A percentile compares a stretch with the other conserved stretches of the same genome.
Evolutionary conservation across 2,797 vertebrate genomes (phyloP).

Genomic region (Sphaeramia orbicularis): DNA sequence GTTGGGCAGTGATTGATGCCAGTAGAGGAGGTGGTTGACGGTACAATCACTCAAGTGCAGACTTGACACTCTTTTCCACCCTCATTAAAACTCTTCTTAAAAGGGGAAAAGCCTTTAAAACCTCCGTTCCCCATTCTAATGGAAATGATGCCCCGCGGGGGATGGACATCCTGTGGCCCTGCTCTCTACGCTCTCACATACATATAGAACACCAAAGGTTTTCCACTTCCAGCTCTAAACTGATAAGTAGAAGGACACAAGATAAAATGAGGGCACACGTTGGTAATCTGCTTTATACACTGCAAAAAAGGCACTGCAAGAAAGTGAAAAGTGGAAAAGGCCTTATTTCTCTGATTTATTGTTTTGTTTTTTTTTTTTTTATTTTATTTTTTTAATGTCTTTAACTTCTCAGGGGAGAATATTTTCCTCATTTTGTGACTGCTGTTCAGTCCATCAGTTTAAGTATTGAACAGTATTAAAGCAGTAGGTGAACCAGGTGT

Average conservation of each 20-base stretch:
- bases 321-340: no score
- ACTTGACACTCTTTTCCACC: conserved; percentile 64
- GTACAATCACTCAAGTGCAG: conserved; percentile 77
- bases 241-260: conserved; percentile 7
- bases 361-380: no score
- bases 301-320: no score
- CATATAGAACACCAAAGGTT: conserved; percentile 27
- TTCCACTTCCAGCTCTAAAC: conserved; percentile 22
- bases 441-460: no score
- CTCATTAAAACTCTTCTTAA: conserved; percentile 77
- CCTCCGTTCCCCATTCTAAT: conserved; percentile 40
- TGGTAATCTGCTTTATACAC: no score
- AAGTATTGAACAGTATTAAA: no score
- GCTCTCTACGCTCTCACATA: conserved; percentile 15
- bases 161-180: conserved; percentile 31
- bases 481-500: no score
- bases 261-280: no score
- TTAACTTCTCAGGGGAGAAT: no score
- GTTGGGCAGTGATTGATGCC: conserved; percentile 80
- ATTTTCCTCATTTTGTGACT: no score
- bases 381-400: no score
- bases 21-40: conserved; percentile 65
- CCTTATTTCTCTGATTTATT: no score
- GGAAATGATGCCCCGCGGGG: conserved; percentile 50
- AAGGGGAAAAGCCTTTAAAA: conserved; percentile 50